Base-by-base conservation (phyloP, 2,113 vertebrate genomes). In the Hippolais icterina region DNA sequence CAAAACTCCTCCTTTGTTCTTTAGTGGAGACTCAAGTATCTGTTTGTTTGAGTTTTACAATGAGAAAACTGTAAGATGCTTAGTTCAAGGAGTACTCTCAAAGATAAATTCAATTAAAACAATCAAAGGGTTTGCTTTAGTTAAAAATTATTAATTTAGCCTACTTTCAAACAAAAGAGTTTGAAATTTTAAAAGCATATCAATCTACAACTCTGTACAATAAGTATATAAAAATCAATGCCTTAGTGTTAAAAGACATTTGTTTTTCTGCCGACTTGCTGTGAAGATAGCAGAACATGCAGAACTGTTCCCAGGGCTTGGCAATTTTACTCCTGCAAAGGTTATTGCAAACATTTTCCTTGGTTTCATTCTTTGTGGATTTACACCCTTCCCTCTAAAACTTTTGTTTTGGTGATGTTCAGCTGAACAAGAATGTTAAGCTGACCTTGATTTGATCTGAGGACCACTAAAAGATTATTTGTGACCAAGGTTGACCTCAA, bases 291-390 rank as follows among this genome's bases (percentile, higher is more conserved):
- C 25, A 89, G 70, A 91, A 92, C 44, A 54, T 35, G 15, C 23
- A 76, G 59, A 89, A 66, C 52, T 61, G 5, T 65, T 94, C 50
- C 64, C 39, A 49, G 6, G 9, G 7, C 25, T 56, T 42, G 39
- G 33, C 61, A 72, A n/a, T n/a, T 93, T 80, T 78, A 63, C 52
- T 96, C 24, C 71, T 83, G 71, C 60, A 86, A 91, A 94, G 91
- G 79, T 95, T 83, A 94, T 56, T 87, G 78, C 81, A 97, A 94
- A 95, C 87, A 95, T 96, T 97, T 96, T 88, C 79, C 68, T 96
- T 97, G 94, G 94, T 96, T 94, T 88, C 68, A 31, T 70, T 94
- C 80, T 91, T 94, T 96, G 94, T 96, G 90, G 95, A 94, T 92
- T 93, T 94, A 95, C 10, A 93, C 81, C 27, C 84, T 94, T 91